phyloP scores from a whole-genome alignment of 2,113 vertebrate species.

The Alaudala cheleensis region DNA sequence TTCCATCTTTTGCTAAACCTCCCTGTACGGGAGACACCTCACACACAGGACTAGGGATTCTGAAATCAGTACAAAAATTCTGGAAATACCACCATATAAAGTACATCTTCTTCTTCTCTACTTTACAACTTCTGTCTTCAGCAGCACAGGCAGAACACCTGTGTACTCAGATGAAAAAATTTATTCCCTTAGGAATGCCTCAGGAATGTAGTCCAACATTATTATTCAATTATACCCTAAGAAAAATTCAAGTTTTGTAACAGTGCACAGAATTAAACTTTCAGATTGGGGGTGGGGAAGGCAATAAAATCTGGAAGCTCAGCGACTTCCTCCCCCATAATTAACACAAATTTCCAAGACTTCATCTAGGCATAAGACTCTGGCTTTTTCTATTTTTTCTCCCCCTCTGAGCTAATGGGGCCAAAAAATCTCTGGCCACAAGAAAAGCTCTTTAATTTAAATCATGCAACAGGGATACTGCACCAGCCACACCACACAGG shows the following conservation, averaged over 20 bases:
- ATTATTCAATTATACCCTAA: slow-evolving; percentile 13
- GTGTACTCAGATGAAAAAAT: not conserved
- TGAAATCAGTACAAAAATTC: not conserved
- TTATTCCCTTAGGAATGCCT: not conserved
- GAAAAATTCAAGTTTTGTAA: slow-evolving; percentile 16
- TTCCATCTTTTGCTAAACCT: not conserved
- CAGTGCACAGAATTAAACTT: slow-evolving; percentile 8
- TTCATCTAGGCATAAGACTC: not conserved
- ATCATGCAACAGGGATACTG: not conserved
- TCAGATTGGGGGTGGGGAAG: not conserved
- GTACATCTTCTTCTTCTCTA: not conserved
- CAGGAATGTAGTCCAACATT: not conserved
- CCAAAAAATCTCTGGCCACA: not conserved
- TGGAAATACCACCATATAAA: not conserved
- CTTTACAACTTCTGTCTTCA: not conserved
- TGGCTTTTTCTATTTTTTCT: not conserved
- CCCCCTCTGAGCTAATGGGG: not conserved
- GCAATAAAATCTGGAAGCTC: not conserved
- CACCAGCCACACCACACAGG: not conserved
- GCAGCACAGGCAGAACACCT: not conserved
- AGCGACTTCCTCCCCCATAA: not conserved
- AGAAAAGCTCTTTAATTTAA: not conserved
- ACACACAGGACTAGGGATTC: not conserved
- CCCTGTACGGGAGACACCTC: not conserved
- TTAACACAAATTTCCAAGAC: slow-evolving; percentile 8